A percentile compares a stretch with the other conserved stretches of the same genome.
Conservation (phyloP, 2,888 invertebrate genomes). For the Meghimatium bilineatum region DNA sequence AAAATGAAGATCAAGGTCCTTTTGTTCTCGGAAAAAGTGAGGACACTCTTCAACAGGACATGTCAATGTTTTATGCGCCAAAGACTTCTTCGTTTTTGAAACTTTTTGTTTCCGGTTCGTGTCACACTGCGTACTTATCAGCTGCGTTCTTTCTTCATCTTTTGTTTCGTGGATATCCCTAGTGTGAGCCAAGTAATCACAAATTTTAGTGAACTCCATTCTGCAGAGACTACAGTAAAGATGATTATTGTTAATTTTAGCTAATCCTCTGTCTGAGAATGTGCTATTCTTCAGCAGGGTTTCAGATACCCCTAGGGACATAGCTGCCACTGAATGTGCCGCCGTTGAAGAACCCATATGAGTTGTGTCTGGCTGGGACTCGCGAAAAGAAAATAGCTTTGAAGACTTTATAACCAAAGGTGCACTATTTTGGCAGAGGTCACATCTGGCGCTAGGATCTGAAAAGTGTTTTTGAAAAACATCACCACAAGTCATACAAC, state of each 20-base stretch:
- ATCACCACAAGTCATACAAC: slow-evolving; percentile 36
- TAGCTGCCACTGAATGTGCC: neutral
- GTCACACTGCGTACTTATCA: neutral
- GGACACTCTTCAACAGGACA: slow-evolving; percentile 51
- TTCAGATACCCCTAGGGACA: neutral
- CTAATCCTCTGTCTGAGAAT: neutral
- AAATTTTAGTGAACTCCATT: slow-evolving; percentile 43
- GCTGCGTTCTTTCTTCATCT: neutral
- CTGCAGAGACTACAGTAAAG: slow-evolving; percentile 42
- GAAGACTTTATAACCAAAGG: slow-evolving; percentile 27
- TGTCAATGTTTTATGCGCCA: slow-evolving; percentile 43
- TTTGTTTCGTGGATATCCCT: slow-evolving; percentile 29
- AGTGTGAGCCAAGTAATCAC: slow-evolving; percentile 41
- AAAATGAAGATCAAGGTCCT: slow-evolving; percentile 55
- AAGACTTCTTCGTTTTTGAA: slow-evolving; percentile 46
- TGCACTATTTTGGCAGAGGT: slow-evolving; percentile 9
- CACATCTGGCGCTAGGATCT: slow-evolving; percentile 31
- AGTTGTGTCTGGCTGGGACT: neutral
- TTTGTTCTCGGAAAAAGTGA: slow-evolving; percentile 48
- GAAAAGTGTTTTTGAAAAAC: slow-evolving; percentile 38
- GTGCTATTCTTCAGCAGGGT: neutral
- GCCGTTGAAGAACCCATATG: neutral
- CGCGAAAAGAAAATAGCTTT: slow-evolving; percentile 36
- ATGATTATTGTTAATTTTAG: slow-evolving; percentile 34
- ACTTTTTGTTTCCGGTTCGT: neutral